These are phyloP conservation scores for Rousettus leschenaultii DNA, from an alignment of 2,113 vertebrate species.

Conservation along the genomic window DNA sequence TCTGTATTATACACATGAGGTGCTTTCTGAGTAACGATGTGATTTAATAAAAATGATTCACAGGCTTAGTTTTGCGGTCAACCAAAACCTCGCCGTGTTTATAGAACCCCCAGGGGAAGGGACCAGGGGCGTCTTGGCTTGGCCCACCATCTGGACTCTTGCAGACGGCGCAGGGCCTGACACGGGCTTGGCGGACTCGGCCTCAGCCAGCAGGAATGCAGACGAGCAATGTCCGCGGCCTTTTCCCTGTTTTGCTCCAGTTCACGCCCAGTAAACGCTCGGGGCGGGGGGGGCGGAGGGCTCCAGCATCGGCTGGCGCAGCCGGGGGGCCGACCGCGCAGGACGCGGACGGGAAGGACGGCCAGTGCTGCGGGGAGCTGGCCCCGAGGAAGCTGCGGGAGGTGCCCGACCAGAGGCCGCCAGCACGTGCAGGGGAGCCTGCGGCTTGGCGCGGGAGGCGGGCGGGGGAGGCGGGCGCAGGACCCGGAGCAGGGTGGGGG, in stretches of 20 bases:
- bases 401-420: not conserved
- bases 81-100: not conserved
- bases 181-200: accelerated
- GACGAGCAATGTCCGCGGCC: accelerated
- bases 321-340: accelerated
- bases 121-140: not conserved
- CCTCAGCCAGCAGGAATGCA: not conserved
- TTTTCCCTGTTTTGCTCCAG: not conserved
- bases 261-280: not conserved
- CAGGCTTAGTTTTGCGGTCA: not conserved
- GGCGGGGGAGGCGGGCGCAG: too few species aligned
- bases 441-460: too few species aligned
- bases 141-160: not conserved
- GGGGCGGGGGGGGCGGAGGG: not conserved
- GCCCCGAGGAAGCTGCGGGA: not conserved
- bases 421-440: too few species aligned
- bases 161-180: not conserved
- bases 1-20: accelerated
- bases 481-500: not conserved
- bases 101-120: too few species aligned
- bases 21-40: not conserved
- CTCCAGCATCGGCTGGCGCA: too few species aligned
- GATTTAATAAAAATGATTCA: not conserved
- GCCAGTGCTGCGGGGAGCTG: too few species aligned
- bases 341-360: too few species aligned